Percentiles rank a stretch among this genome's conserved stretches.
These are phyloP conservation scores for Gymnoscelis rufifasciata DNA, from an alignment of 2,888 invertebrate species.

Conservation along the genomic window DNA sequence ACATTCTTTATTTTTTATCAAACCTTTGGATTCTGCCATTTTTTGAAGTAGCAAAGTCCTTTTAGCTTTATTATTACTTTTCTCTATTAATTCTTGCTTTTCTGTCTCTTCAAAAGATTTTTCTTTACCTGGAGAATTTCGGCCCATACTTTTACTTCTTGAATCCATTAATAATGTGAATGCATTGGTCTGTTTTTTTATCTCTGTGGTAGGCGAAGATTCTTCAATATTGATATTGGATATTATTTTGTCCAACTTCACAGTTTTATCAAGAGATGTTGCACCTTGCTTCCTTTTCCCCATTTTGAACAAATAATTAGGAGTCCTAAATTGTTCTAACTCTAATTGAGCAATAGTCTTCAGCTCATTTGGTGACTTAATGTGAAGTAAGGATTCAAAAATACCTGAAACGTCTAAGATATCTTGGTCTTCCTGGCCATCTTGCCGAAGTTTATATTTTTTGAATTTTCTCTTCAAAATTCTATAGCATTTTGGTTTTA, in stretches of 20 bases:
- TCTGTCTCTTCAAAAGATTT: slow-evolving; percentile 41
- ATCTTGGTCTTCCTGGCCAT: slow-evolving; percentile 68
- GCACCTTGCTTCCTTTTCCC: slow-evolving; percentile 44
- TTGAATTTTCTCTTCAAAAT: slow-evolving; percentile 58
- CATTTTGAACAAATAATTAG: slow-evolving; percentile 64
- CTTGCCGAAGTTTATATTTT: slow-evolving; percentile 61
- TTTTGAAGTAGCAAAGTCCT: slow-evolving; percentile 77
- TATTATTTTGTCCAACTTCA: slow-evolving; percentile 17
- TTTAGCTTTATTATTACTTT: slow-evolving; percentile 57
- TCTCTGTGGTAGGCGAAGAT: slow-evolving; percentile 30
- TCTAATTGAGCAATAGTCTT: slow-evolving; percentile 27
- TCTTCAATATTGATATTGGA: slow-evolving; percentile 5
- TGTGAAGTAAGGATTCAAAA: slow-evolving; percentile 48
- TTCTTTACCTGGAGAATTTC: slow-evolving; percentile 81
- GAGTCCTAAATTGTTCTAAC: slow-evolving; percentile 39
- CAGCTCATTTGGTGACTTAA: slow-evolving; percentile 50
- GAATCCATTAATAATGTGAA: slow-evolving; percentile 84
- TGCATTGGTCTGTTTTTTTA: slow-evolving; percentile 71
- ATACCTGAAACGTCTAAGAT: slow-evolving; percentile 61
- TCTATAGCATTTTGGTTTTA: slow-evolving; percentile 50
- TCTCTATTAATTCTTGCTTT: slow-evolving; percentile 41
- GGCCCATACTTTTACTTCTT: slow-evolving; percentile 81
- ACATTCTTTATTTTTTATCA: slow-evolving; percentile 77
- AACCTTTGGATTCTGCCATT: slow-evolving; percentile 82
- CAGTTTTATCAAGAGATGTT: slow-evolving; percentile 25